These are phyloP conservation scores for Carduelis carduelis DNA, from an alignment of 2,797 vertebrate genomes.

Conservation along the genomic window DNA sequence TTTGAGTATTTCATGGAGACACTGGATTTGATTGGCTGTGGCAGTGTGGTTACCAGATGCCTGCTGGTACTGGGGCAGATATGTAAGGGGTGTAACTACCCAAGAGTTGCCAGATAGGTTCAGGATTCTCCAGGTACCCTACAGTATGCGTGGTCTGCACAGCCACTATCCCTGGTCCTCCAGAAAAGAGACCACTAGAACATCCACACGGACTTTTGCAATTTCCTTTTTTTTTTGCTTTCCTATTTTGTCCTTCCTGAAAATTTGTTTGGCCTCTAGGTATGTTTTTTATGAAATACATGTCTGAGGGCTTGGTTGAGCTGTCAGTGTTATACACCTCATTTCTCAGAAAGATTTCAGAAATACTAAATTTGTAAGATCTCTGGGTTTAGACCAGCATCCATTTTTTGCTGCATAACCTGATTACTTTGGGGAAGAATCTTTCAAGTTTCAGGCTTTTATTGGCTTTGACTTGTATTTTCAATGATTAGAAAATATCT, in stretches of 20 bases:
- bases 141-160: background rate
- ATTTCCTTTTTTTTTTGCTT: background rate
- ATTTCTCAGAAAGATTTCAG: background rate
- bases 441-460: constrained; percentile 6
- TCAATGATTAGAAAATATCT: background rate
- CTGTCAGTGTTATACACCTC: background rate
- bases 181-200: background rate
- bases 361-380: background rate
- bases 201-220: background rate
- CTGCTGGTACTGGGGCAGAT: background rate
- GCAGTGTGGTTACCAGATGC: background rate
- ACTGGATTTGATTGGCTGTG: background rate
- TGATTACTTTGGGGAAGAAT: background rate
- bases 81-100: background rate
- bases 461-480: background rate
- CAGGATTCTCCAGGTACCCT: background rate
- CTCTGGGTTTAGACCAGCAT: background rate
- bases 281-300: background rate
- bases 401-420: background rate
- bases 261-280: background rate
- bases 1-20: background rate
- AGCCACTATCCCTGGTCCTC: background rate
- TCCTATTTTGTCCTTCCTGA: background rate
- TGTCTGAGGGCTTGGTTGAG: background rate
- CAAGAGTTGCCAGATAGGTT: background rate